Evolutionary conservation across 2,888 invertebrate species (phyloP), one percentile per base, ranked within the genome.

Genomic region (Heliconius sara): DNA sequence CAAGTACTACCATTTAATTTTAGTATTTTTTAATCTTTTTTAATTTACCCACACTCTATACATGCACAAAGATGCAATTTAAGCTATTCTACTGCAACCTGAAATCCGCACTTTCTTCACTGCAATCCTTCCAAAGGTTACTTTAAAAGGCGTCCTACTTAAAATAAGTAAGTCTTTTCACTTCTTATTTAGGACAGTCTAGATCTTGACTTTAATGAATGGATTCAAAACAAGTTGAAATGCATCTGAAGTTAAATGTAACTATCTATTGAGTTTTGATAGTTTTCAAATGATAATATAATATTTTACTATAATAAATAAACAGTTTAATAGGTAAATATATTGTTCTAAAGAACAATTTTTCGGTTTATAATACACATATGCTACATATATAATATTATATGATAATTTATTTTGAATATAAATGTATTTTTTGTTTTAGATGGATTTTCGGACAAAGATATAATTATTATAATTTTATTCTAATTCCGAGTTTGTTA

Each of bases 401-500:
- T 47, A 19, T 19, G 47, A 5, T 47, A 16, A 47, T 47, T 47
- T 47, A 16, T 47, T 43, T 16, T 19, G 19, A 19, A 19, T 19
- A 52, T 57, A 57, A 57, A 19, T n/a, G n/a, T 57, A n/a, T n/a
- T 10, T 9, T n/a, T 60, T 60, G 13, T 65, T 65, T 27, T 27
- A 65, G 95, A 67, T 88, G 86, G 80, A 65, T 94, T 2, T 34
- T 90, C 27, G 94, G 95, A 2, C 85, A 86, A 67, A 90, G 89
- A 83, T 91, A 91, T 30, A 85, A 83, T 0, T 92, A 92, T 76
- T 85, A 91, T 78, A 85, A 90, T 0, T 92, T 91, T 65, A 81
- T 94, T 0, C 80, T 91, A 43, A 70, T 93, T 10, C 95, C 95
- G 0, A 91, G 89, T 57, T 85, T 89, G 7, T 6, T 95, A 39